Base-by-base conservation (phyloP, 2,113 vertebrate species). In the Eptesicus fuscus region DNA sequence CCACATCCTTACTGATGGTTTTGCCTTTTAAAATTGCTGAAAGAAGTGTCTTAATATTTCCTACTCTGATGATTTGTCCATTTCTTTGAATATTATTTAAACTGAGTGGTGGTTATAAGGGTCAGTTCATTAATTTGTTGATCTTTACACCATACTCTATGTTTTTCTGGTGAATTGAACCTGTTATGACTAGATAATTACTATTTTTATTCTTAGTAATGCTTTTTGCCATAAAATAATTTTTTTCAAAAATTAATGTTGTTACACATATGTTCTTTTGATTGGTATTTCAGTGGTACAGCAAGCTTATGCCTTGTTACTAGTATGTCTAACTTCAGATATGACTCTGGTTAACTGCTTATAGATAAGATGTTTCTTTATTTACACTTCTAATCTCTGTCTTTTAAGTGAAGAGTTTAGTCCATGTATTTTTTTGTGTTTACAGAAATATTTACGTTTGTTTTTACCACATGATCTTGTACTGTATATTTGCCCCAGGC, bases 21-120 rank as follows among this genome's bases (percentile, higher is more conserved):
- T 74, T 91, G 70, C 70, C 83, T 91, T 44, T 20, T 44, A 82
- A 92, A 83, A 37, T 80, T 61, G 67, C 61, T 51, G 44, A 88
- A 94, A 93, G 42, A 76, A 2, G 1, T 89, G 2, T 83, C 32
- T 59, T 87, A 70, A 65, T 3, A 23, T 47, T 87, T 90, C n/a
- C 63, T 71, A n/a, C 7, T 83, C 51, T 92, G 30, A 82, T 74
- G 28, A 84, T 77, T 88, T 84, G 13, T 84, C 23, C 18, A 30
- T 88, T 93, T 93, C 40, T 78, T n/a, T 70, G 4, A 96, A 35
- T 78, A 59, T 61, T 47, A 56, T 35, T 87, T 80, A 63, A 95
- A 42, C 30, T 49, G 22, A 9, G 8, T 44, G 7, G 69, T 77
- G 9, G 10, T 18, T 32, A 88, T 13, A 42, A 5, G 17, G 11